A percentile compares a stretch with the other conserved stretches of the same genome.
phyloP scores from a whole-genome alignment of 2,888 invertebrate genomes.

The Xestia c-nigrum region DNA sequence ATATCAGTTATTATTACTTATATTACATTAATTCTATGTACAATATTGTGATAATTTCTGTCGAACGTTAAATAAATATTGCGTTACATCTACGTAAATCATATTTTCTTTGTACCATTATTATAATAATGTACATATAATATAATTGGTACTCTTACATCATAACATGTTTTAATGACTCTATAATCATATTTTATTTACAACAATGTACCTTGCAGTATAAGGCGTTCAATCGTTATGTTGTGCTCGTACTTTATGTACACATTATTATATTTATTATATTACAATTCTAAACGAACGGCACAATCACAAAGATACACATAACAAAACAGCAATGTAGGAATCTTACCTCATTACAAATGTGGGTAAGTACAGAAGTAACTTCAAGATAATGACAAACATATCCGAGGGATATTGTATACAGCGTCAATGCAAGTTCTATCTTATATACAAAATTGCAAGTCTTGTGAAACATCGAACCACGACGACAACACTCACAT shows the following conservation, averaged over 20 bases:
- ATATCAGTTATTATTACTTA: conserved; percentile 75
- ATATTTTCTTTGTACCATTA: conserved; percentile 62
- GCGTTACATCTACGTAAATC: conserved; percentile 68
- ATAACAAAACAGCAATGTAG: conserved; percentile 49
- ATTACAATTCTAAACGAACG: conserved; percentile 53
- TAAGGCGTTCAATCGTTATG: conserved; percentile 71
- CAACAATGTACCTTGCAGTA: conserved; percentile 70
- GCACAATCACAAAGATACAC: conserved; percentile 46
- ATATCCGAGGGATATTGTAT: conserved; percentile 24
- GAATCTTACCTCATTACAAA: conserved; percentile 32
- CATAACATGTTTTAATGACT: conserved; percentile 58
- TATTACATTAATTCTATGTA: conserved; percentile 70
- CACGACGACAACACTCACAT: conserved; percentile 41
- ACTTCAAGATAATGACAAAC: conserved; percentile 36
- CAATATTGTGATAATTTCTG: conserved; percentile 82
- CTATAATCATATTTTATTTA: conserved; percentile 70
- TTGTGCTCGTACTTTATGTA: conserved; percentile 69
- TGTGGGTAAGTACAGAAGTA: conserved; percentile 12
- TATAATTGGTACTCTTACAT: conserved; percentile 64
- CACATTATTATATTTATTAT: conserved; percentile 51
- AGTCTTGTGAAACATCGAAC: conserved; percentile 45
- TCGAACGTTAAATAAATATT: conserved; percentile 74
- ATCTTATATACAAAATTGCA: conserved; percentile 41
- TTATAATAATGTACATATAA: conserved; percentile 66
- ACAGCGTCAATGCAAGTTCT: conserved; percentile 6